Conservation (phyloP, 2,888 invertebrate species). For the Lacanobia wlatinum region DNA sequence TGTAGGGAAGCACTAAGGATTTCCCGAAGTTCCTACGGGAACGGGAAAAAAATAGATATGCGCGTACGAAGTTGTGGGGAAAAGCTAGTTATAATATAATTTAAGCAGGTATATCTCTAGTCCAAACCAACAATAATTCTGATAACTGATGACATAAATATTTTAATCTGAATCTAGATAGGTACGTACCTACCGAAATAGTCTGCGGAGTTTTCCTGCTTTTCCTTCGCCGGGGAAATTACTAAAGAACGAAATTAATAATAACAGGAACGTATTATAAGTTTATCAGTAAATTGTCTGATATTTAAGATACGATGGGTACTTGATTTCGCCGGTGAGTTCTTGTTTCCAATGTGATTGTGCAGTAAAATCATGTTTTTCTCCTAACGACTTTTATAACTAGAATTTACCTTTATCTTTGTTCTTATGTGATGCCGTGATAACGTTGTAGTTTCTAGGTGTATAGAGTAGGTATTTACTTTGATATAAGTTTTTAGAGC, state of each 20-base stretch:
- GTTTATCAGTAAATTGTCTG: conserved; percentile 35
- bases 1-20: too few relatives aligned
- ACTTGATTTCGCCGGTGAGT: conserved; percentile 10
- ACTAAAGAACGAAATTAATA: conserved; percentile 22
- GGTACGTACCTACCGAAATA: not conserved
- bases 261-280: conserved; percentile 29
- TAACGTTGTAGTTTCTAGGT: conserved; percentile 7
- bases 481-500: conserved; percentile 40
- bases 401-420: not conserved
- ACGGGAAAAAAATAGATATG: too few relatives aligned
- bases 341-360: conserved; percentile 35
- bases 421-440: conserved; percentile 5
- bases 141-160: not conserved
- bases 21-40: too few relatives aligned
- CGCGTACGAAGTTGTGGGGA: too few relatives aligned
- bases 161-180: conserved; percentile 17
- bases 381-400: conserved; percentile 8
- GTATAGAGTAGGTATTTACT: conserved; percentile 16
- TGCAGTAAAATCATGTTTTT: conserved; percentile 22
- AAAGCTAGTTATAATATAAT: too few relatives aligned
- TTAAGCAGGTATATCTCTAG: not conserved
- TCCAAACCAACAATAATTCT: not conserved
- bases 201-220: conserved; percentile 11
- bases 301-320: conserved; percentile 43
- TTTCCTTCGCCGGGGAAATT: conserved; percentile 14